Percentiles rank a stretch among this genome's conserved stretches.
Conservation (phyloP, 2,888 invertebrate genomes). For the Nipponacmea schrenckii region DNA sequence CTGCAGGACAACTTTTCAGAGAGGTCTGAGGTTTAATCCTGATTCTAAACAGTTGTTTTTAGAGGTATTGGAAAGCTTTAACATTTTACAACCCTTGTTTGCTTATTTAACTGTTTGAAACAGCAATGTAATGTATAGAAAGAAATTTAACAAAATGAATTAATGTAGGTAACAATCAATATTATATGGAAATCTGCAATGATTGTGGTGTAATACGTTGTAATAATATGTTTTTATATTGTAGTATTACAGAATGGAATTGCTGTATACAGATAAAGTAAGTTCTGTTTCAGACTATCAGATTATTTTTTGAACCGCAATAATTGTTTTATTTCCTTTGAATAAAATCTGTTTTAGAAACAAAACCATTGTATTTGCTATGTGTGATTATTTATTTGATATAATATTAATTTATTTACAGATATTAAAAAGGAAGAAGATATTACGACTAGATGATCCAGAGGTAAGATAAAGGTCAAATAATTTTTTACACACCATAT, state of each 20-base stretch:
- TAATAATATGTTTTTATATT: conserved; percentile 35
- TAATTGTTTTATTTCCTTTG: background rate
- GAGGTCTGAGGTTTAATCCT: conserved; percentile 81
- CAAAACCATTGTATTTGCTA: too few species aligned
- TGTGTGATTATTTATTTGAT: too few species aligned
- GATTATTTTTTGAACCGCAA: too few species aligned
- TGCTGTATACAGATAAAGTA: conserved; percentile 69
- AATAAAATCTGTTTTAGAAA: background rate
- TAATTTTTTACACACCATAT: too few species aligned
- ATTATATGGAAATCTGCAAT: too few species aligned
- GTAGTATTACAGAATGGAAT: conserved; percentile 74
- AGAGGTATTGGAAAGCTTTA: conserved; percentile 67
- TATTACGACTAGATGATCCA: conserved; percentile 36
- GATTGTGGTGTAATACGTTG: background rate
- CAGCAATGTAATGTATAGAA: too few species aligned
- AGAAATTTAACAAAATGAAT: too few species aligned
- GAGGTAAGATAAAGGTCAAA: conserved; percentile 13
- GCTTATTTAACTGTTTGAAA: too few species aligned
- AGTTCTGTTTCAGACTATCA: conserved; percentile 34
- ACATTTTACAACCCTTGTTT: background rate
- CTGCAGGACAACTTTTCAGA: conserved; percentile 79
- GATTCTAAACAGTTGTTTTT: conserved; percentile 77
- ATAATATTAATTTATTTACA: conserved; percentile 16
- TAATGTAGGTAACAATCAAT: too few species aligned
- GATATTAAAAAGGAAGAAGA: conserved; percentile 34